Percentiles rank a stretch among this genome's conserved stretches.
Conservation (phyloP, 2,113 vertebrate species). For the Dipodomys merriami region DNA sequence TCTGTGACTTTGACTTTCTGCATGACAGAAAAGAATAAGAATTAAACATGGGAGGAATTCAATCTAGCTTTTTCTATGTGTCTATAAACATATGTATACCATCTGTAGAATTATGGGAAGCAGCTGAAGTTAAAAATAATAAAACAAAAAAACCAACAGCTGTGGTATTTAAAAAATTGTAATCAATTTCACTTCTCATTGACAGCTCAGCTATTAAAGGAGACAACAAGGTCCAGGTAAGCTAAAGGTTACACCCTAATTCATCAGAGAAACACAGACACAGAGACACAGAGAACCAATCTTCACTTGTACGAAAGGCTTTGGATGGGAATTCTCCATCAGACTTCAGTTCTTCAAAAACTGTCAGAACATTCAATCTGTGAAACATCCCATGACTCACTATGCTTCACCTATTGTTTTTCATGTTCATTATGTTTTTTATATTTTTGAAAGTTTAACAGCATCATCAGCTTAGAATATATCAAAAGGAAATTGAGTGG, state of each 20-base stretch:
- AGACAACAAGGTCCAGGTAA: conserved; percentile 74
- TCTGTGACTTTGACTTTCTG: conserved; percentile 77
- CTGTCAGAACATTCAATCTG: not conserved
- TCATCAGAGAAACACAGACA: not conserved
- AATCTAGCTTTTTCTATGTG: conserved; percentile 71
- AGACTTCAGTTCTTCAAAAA: not conserved
- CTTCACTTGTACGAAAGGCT: not conserved
- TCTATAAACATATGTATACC: conserved; percentile 89
- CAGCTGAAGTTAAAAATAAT: conserved; percentile 80
- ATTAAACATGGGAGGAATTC: conserved; percentile 71
- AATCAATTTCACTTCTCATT: conserved; percentile 84
- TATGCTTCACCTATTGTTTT: not conserved
- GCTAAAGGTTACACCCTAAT: conserved; percentile 8
- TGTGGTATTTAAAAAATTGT: conserved; percentile 79
- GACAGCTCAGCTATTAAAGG: conserved; percentile 80
- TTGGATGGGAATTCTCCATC: not conserved
- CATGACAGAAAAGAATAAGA: conserved; percentile 79
- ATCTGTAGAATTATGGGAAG: conserved; percentile 87
- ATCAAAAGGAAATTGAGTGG: conserved; percentile 59
- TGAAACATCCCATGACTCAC: not conserved
- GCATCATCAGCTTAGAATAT: conserved; percentile 52
- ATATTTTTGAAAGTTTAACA: conserved; percentile 60
- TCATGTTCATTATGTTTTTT: not conserved
- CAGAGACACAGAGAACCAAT: not conserved
- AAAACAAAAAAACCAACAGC: conserved; percentile 81